Conservation (phyloP, 2,113 vertebrate species). For the Origma solitaria region DNA sequence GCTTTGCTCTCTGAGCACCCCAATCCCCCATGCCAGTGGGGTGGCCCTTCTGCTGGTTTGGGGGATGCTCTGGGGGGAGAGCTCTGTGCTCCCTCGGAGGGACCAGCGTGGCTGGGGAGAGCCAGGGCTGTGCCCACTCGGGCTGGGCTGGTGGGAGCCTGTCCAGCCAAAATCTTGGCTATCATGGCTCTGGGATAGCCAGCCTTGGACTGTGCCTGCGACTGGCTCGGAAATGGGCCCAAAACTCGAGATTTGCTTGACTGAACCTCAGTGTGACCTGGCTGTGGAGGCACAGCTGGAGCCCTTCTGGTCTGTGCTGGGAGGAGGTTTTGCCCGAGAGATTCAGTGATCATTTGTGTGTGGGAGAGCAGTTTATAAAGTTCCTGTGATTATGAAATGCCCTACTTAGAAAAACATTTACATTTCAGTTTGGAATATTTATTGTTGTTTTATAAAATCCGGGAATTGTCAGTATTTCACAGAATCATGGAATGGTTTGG, state of each 20-base stretch:
- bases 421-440: neutral
- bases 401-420: neutral
- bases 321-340: no score
- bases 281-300: neutral
- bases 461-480: neutral
- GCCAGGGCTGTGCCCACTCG: neutral
- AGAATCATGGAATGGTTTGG: neutral
- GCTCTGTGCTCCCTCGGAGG: neutral
- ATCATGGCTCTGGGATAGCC: neutral
- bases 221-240: accelerated
- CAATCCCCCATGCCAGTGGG: neutral
- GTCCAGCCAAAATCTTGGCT: neutral
- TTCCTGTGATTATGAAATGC: no score
- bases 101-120: neutral
- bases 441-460: neutral
- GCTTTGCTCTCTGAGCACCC: neutral
- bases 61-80: neutral
- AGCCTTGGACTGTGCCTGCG: accelerated
- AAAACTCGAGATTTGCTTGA: accelerated
- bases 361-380: neutral
- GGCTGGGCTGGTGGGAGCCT: neutral
- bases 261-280: accelerated
- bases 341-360: accelerated
- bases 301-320: neutral
- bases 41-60: no score